Base-by-base conservation (phyloP, 2,113 vertebrate species). In the Scytalopus superciliaris region DNA sequence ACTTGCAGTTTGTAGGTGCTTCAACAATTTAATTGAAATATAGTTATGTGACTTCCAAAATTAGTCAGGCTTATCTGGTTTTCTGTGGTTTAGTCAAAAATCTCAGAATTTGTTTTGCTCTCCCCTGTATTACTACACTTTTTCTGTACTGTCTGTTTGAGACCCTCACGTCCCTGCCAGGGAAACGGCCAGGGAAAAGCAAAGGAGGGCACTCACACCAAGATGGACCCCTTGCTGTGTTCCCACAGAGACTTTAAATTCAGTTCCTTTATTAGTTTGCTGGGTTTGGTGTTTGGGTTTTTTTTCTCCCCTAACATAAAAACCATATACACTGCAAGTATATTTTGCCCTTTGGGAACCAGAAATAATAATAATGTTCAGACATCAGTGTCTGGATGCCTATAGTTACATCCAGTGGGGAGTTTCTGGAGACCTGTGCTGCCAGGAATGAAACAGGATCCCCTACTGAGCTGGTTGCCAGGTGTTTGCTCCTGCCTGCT, bases 61-160 rank as follows among this genome's bases (percentile, higher is more conserved):
- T 22, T 37, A 64, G 16, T 30, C 53, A 35, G 40, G 40, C 14
- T 42, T 42, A 42, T 42, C 40, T 42, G 19, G 16, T 77, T 68
- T 40, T 83, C 39, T 49, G 23, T 24, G 42, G 15, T 44, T 64
- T 28, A 87, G 19, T 33, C 35, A 50, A 50, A 49, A 75, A 59
- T 35, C 45, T 70, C 31, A 78, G n/a, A 30, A 63, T 64, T 63
- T 66, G 14, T 62, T 94, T 78, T 4, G 53, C 75, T 64, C 40
- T 73, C 40, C 70, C 30, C 62, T 66, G 21, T 47, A n/a, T 87
- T 42, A 55, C 33, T 33, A 17, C 27, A 45, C 25, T 53, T 59
- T 12, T 14, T 0, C 0, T 0, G 0, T n/a, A 31, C 35, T 47
- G 12, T 8, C 44, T 60, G 39, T 39, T 80, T 66, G 52, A 75